Evolutionary conservation across 1,140 invertebrate species (phyloP).

Genomic region (Ostrea edulis): DNA sequence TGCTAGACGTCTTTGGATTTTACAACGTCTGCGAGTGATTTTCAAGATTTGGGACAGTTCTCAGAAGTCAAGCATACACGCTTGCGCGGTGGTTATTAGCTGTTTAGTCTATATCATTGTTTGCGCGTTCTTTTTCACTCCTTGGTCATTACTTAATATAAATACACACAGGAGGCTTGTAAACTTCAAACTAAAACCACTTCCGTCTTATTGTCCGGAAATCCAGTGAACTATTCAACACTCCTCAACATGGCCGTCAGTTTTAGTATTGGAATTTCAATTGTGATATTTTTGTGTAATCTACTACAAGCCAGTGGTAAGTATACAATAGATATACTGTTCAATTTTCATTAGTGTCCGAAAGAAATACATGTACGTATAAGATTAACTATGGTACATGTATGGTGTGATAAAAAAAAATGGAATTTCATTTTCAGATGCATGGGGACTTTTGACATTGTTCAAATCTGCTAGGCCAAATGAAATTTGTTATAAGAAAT

Average conservation of each 20-base stretch:
- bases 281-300: not conserved
- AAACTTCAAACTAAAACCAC: not conserved
- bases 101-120: not conserved
- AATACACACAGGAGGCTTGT: not conserved
- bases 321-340: not conserved
- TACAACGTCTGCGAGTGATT: not conserved
- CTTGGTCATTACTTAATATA: not conserved
- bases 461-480: not conserved
- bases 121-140: not conserved
- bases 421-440: not conserved
- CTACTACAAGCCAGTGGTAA: not conserved
- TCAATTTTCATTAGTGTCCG: not conserved
- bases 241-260: not conserved
- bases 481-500: slow-evolving; percentile 89
- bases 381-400: no score
- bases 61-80: not conserved
- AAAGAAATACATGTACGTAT: not conserved
- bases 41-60: not conserved
- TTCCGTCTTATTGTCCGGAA: slow-evolving; percentile 7
- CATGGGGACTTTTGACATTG: not conserved
- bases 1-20: not conserved
- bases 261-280: not conserved
- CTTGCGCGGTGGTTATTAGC: not conserved
- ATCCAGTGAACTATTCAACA: not conserved
- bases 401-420: not conserved